Percentiles rank a stretch among this genome's conserved stretches.
These are phyloP conservation scores for Gandaritis pyraliata DNA, from an alignment of 2,888 invertebrate genomes.

Conservation along the genomic window DNA sequence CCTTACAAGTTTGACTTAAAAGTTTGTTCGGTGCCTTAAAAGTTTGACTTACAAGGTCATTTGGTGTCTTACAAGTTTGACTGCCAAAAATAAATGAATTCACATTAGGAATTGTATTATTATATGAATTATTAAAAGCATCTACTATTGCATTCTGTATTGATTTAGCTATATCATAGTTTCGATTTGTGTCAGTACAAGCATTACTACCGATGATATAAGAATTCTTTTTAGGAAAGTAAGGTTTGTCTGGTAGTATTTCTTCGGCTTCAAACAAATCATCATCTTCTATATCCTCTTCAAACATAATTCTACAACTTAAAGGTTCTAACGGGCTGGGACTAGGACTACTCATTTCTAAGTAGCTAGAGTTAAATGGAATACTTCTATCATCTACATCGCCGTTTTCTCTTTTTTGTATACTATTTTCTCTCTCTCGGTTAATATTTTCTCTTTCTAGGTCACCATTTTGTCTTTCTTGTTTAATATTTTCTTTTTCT, in stretches of 20 bases:
- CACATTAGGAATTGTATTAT: too few species aligned
- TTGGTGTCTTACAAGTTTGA: neutral
- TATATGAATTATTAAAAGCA: too few species aligned
- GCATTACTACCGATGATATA: neutral
- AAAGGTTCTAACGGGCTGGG: conserved; percentile 4
- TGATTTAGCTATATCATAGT: neutral
- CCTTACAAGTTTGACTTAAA: neutral
- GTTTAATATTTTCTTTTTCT: neutral
- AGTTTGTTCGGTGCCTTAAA: too few species aligned
- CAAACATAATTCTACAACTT: conserved; percentile 16
- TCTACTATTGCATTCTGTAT: too few species aligned
- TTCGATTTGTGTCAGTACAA: neutral
- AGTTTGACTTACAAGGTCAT: too few species aligned
- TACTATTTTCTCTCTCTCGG: neutral
- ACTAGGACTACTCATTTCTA: conserved; percentile 4
- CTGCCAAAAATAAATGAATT: neutral
- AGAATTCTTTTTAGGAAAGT: neutral
- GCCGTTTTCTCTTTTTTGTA: neutral
- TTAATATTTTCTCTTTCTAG: neutral
- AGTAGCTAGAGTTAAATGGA: neutral
- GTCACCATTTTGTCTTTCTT: neutral
- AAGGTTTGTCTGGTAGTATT: conserved; percentile 13
- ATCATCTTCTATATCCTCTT: conserved; percentile 29
- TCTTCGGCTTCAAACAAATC: conserved; percentile 17
- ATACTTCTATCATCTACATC: conserved; percentile 1